phyloP scores from a whole-genome alignment of 2,113 vertebrate genomes.

The Catharus minimus region DNA sequence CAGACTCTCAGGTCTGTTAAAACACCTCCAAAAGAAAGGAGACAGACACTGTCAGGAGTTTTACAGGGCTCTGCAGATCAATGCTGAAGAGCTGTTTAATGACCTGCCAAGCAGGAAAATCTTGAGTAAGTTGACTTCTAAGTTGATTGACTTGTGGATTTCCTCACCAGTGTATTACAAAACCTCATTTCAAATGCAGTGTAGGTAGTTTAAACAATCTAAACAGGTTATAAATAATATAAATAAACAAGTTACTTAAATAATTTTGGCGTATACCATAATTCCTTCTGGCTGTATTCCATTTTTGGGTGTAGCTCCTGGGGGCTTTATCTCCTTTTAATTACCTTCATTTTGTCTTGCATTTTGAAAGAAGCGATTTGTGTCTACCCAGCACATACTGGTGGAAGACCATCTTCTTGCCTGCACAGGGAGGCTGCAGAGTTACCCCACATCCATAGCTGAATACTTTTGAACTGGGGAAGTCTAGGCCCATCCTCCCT shows the following conservation, averaged over 20 bases:
- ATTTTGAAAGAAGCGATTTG: neutral
- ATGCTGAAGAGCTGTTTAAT: slow-evolving; percentile 87
- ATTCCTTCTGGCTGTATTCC: neutral
- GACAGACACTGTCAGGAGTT: slow-evolving; percentile 93
- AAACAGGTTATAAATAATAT: neutral
- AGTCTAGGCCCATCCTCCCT: neutral
- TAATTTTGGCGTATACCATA: neutral
- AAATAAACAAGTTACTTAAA: neutral
- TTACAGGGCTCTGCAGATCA: slow-evolving; percentile 92
- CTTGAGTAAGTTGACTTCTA: slow-evolving; percentile 75
- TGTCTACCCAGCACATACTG: neutral
- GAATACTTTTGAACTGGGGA: neutral
- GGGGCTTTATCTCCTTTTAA: no score
- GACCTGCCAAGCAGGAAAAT: slow-evolving; percentile 86
- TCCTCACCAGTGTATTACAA: neutral
- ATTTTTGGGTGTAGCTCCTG: no score
- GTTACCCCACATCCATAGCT: neutral
- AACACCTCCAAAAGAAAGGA: slow-evolving; percentile 84
- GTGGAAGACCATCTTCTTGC: neutral
- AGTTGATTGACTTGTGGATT: neutral
- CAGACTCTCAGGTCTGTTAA: slow-evolving; percentile 84
- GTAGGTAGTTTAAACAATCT: neutral
- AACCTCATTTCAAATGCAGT: neutral
- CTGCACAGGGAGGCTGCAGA: neutral
- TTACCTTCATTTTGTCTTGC: neutral